Conservation (phyloP, 2,797 vertebrate genomes). For the Nasua narica region DNA sequence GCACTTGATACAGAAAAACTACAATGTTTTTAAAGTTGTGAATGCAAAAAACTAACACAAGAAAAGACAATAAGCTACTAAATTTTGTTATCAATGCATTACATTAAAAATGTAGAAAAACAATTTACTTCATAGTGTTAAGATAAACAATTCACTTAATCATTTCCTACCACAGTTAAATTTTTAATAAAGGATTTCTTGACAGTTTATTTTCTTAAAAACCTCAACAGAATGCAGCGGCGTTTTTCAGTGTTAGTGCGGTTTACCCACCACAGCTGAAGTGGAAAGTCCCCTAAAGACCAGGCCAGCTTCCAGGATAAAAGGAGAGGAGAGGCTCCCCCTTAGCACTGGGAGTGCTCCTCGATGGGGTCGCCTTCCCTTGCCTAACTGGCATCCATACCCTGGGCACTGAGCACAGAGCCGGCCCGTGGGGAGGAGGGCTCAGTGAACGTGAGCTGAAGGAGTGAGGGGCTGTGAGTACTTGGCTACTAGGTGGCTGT, state of each 20-base stretch:
- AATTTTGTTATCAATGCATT: neutral
- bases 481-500: neutral
- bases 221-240: neutral
- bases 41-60: neutral
- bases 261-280: neutral
- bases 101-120: neutral
- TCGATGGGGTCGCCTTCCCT: accelerated
- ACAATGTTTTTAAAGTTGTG: neutral
- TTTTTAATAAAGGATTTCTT: conserved; percentile 62
- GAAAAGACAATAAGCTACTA: neutral
- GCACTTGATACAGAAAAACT: neutral
- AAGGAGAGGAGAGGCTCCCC: neutral
- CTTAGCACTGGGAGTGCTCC: neutral
- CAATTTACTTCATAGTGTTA: conserved; percentile 32
- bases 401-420: neutral
- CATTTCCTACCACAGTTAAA: conserved; percentile 59
- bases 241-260: neutral
- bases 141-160: conserved; percentile 39
- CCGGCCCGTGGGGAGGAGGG: accelerated
- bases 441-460: neutral
- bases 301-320: neutral
- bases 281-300: neutral
- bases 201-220: conserved; percentile 54
- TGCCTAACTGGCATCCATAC: too few species aligned
- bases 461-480: too few species aligned